These are phyloP conservation scores for Hesperia comma DNA, from an alignment of 2,888 invertebrate species.

Conservation along the genomic window DNA sequence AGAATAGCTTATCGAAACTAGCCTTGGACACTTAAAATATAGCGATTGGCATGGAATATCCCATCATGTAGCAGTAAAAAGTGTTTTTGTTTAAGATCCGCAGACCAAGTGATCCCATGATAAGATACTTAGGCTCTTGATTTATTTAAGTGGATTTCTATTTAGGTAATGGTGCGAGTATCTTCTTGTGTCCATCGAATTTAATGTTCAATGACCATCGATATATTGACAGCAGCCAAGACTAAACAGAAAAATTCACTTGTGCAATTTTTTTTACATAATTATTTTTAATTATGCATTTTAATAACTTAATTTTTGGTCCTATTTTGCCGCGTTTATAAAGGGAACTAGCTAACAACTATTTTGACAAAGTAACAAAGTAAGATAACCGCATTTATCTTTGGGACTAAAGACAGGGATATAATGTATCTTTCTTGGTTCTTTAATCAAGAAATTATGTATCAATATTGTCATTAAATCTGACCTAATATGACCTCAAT, in stretches of 20 bases:
- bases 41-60: slow-evolving; percentile 41
- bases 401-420: too few species aligned
- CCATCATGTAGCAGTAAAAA: slow-evolving; percentile 33
- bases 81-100: slow-evolving; percentile 31
- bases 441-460: too few species aligned
- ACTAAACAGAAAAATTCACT: too few species aligned
- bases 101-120: slow-evolving; percentile 20
- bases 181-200: slow-evolving; percentile 35
- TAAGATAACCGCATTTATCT: too few species aligned
- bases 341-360: too few species aligned
- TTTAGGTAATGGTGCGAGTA: slow-evolving; percentile 18
- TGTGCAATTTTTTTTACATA: too few species aligned
- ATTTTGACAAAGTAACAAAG: not conserved
- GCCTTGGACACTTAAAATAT: slow-evolving; percentile 39
- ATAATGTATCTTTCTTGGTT: too few species aligned
- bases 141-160: slow-evolving; percentile 3
- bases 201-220: slow-evolving; percentile 13
- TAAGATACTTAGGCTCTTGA: slow-evolving; percentile 11
- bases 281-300: too few species aligned
- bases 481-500: too few species aligned
- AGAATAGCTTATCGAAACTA: slow-evolving; percentile 37
- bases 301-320: too few species aligned
- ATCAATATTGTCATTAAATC: too few species aligned
- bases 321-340: not conserved
- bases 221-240: too few species aligned